These are phyloP conservation scores for Meloidogyne exigua DNA, from an alignment of 1,140 invertebrate genomes.

Conservation along the genomic window DNA sequence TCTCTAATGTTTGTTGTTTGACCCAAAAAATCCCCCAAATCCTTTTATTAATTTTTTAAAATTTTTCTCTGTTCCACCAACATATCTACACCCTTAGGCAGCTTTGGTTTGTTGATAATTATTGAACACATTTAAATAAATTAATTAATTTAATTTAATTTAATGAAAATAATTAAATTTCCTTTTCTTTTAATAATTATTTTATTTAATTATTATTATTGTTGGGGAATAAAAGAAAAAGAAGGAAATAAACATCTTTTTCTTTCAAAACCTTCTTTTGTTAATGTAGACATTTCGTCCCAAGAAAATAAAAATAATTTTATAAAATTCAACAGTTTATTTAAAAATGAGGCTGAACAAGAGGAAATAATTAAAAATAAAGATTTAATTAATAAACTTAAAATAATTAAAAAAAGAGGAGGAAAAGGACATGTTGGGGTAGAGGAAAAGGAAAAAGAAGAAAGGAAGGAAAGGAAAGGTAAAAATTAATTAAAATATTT, in stretches of 20 bases:
- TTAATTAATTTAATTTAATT: no score
- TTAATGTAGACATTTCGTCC: background rate
- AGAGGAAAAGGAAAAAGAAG: no score
- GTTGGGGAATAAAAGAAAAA: background rate
- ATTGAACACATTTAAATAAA: no score
- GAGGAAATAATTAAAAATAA: background rate
- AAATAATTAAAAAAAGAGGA: background rate
- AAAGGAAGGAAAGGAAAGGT: no score
- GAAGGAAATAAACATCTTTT: background rate
- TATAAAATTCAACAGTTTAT: background rate
- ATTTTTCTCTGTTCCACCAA: background rate
- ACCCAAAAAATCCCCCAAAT: background rate
- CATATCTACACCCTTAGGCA: background rate
- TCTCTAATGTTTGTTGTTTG: background rate
- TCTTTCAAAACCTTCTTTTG: background rate
- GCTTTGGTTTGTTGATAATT: background rate
- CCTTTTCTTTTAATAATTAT: background rate
- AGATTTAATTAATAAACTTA: background rate
- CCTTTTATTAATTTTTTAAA: background rate
- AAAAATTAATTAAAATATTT: no score
- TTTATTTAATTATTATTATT: no score
- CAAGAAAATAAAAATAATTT: background rate
- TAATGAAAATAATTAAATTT: conserved; percentile 6
- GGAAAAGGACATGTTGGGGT: background rate
- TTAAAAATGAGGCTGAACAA: background rate